These are phyloP conservation scores for Drosophila melanosoma DNA, from an alignment of 2,888 invertebrate genomes.

Conservation along the genomic window DNA sequence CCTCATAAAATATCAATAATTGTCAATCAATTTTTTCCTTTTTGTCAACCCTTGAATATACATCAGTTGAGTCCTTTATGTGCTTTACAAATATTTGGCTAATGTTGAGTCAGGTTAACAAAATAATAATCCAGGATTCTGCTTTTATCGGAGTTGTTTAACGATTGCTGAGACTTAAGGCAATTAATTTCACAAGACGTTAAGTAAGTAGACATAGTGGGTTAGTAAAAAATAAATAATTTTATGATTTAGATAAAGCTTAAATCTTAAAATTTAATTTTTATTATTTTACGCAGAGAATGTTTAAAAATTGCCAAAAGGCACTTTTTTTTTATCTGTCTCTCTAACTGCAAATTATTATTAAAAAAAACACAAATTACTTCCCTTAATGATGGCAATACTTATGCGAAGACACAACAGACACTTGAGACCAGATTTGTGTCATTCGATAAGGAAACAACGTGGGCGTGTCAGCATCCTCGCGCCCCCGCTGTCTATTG, in stretches of 20 bases:
- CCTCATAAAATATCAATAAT: constrained; percentile 72
- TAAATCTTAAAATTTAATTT: neutral
- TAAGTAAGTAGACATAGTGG: neutral
- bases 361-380: neutral
- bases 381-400: neutral
- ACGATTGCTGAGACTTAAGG: neutral
- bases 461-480: constrained; percentile 41
- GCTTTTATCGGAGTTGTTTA: constrained; percentile 10
- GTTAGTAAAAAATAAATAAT: neutral
- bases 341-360: neutral
- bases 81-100: constrained; percentile 25
- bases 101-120: constrained; percentile 11
- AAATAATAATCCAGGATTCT: neutral
- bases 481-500: neutral
- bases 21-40: constrained; percentile 60
- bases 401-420: neutral
- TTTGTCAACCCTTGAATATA: constrained; percentile 22
- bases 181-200: neutral
- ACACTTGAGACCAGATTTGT: constrained; percentile 55
- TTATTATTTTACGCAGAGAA: neutral
- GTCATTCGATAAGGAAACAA: constrained; percentile 57
- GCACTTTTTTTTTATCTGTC: neutral
- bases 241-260: neutral
- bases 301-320: neutral
- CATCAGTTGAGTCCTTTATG: constrained; percentile 1